Evolutionary conservation across 2,888 invertebrate genomes (phyloP).

Genomic region (Bruchidius siliquastri): DNA sequence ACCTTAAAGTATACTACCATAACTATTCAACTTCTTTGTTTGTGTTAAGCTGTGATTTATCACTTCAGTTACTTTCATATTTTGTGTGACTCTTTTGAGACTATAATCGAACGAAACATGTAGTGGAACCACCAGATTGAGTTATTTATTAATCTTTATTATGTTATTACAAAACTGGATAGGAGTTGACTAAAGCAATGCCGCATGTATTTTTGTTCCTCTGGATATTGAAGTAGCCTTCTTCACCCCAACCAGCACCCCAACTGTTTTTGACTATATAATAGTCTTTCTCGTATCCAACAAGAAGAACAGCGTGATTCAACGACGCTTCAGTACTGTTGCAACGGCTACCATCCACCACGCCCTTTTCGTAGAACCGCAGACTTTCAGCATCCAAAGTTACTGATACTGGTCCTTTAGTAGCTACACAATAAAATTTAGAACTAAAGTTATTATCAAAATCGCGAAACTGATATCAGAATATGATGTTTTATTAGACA

Average conservation of each 20-base stretch:
- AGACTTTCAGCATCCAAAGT: slow-evolving; percentile 17
- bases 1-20: too few relatives aligned
- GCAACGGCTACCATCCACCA: slow-evolving; percentile 65
- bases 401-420: slow-evolving; percentile 23
- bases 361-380: slow-evolving; percentile 19
- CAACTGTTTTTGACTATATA: slow-evolving; percentile 87
- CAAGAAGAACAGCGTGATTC: slow-evolving; percentile 81
- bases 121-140: too few relatives aligned
- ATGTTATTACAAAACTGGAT: too few relatives aligned
- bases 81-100: too few relatives aligned
- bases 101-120: too few relatives aligned
- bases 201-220: slow-evolving; percentile 55
- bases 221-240: slow-evolving; percentile 83
- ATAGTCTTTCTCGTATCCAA: slow-evolving; percentile 78
- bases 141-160: too few relatives aligned
- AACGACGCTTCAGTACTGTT: slow-evolving; percentile 50
- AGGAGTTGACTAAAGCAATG: too few relatives aligned
- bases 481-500: too few relatives aligned
- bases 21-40: too few relatives aligned
- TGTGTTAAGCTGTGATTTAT: too few relatives aligned
- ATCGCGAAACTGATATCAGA: too few relatives aligned
- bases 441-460: not conserved
- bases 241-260: slow-evolving; percentile 72
- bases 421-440: slow-evolving; percentile 4
- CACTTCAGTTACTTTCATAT: too few relatives aligned